These are phyloP conservation scores for Aepyceros melampus DNA, from an alignment of 2,113 vertebrate species.

Conservation along the genomic window DNA sequence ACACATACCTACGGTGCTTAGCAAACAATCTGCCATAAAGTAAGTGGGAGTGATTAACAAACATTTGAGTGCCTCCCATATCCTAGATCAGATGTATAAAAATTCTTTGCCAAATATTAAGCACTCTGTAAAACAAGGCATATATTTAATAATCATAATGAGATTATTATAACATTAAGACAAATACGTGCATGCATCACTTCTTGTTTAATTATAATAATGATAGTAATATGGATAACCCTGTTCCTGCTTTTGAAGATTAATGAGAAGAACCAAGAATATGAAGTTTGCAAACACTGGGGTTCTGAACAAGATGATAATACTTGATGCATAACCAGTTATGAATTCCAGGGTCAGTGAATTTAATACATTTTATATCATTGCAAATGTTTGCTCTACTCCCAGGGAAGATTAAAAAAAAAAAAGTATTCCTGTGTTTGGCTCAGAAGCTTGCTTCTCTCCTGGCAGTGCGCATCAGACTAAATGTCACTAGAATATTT, in stretches of 20 bases:
- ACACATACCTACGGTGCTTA: background rate
- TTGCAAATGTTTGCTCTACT: slow-evolving; percentile 83
- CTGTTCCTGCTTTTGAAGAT: background rate
- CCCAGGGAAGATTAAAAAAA: slow-evolving; percentile 69
- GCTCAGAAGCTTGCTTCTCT: slow-evolving; percentile 77
- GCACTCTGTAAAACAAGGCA: background rate
- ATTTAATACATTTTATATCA: slow-evolving; percentile 82
- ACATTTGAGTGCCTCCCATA: background rate
- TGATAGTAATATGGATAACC: background rate
- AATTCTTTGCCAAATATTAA: background rate
- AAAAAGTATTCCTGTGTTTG: slow-evolving; percentile 77
- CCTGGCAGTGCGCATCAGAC: slow-evolving; percentile 68
- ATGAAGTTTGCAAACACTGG: background rate
- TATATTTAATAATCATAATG: background rate
- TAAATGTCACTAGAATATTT: slow-evolving; percentile 81
- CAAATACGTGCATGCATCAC: background rate
- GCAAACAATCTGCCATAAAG: background rate
- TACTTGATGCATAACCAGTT: slow-evolving; percentile 44
- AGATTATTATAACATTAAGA: background rate
- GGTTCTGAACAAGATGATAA: slow-evolving; percentile 20
- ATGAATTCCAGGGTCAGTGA: slow-evolving; percentile 72
- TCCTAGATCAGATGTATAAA: background rate
- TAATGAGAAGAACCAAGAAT: background rate
- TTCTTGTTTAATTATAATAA: slow-evolving; percentile 9
- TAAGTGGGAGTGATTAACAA: background rate